Base-by-base conservation (phyloP, 2,113 vertebrate species). In the Uria aalge region DNA sequence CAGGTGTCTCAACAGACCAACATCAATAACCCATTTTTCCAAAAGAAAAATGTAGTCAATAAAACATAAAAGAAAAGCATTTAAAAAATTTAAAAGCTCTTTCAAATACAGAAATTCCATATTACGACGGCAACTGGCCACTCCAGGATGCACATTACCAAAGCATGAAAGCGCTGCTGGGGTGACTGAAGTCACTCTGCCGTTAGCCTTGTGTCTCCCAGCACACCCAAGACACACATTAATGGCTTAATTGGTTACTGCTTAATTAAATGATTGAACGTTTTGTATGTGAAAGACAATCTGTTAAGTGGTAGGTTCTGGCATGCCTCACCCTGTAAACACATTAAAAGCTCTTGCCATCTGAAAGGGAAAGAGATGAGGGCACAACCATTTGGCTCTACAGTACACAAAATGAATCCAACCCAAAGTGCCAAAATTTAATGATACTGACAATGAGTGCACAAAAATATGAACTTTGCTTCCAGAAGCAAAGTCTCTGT, bases 201-300 rank as follows among this genome's bases (percentile, higher is more conserved):
- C 48, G 87, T 83, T 68, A 94, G 86, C 73, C 91, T 88, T 20
- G 3, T 20, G 36, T 40, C 67, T 92, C 57, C 30, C 85, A 82
- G 64, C 41, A 74, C 19, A 89, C 20, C 18, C 75, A 88, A 94
- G 75, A 59, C 66, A 63, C 21, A 77, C 79, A 23, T 84, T 90
- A 89, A 75, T 60, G 43, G 79, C 56, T 87, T 94, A 92, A 82
- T 76, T 84, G 88, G 57, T 74, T 80, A 56, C 8, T 83, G 75
- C 82, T 89, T 91, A 95, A 96, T 92, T 90, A 96, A 94, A 94
- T 95, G 75, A 95, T 85, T 92, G 74, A 92, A 90, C 11, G 15
- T 76, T 56, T 94, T 85, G 29, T 76, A 73, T 67, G 34, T 14
- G n/a, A 92, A 94, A 79, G 60, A 88, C 95, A 88, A 90, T 68